Evolutionary conservation across 1,140 invertebrate genomes (phyloP).

Genomic region (Heliconius hewitsoni): DNA sequence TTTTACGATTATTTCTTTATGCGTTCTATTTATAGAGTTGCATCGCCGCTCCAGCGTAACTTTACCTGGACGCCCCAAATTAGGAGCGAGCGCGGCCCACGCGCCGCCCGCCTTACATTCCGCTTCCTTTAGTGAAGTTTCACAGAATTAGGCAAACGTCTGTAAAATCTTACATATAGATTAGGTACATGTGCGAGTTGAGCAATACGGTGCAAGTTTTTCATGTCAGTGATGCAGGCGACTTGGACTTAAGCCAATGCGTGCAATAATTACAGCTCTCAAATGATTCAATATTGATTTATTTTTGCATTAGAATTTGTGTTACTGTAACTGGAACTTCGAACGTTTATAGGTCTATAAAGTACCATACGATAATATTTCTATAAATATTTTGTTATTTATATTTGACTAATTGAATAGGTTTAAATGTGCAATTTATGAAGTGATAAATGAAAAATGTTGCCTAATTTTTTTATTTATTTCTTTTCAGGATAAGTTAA

Average conservation of each 20-base stretch:
- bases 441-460: not conserved
- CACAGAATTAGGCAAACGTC: constrained; percentile 54
- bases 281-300: constrained; percentile 56
- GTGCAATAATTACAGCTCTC: constrained; percentile 64
- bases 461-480: constrained; percentile 25
- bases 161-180: constrained; percentile 49
- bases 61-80: constrained; percentile 81
- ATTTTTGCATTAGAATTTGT: constrained; percentile 42
- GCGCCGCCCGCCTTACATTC: constrained; percentile 59
- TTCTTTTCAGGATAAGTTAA: constrained; percentile 83
- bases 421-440: not conserved
- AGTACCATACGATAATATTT: not conserved
- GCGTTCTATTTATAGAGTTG: constrained; percentile 74
- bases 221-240: constrained; percentile 66
- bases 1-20: constrained; percentile 62
- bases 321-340: constrained; percentile 28
- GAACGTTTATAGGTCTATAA: not conserved
- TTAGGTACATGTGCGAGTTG: constrained; percentile 59
- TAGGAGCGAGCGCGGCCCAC: constrained; percentile 70
- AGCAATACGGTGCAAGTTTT: constrained; percentile 69
- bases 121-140: constrained; percentile 47
- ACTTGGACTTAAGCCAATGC: constrained; percentile 72
- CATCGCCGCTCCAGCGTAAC: constrained; percentile 72
- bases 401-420: not conserved
- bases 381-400: not conserved